Evolutionary conservation across 2,113 vertebrate genomes (phyloP), one percentile per base, ranked within the genome.

Genomic region (Psittacara wagleri): DNA sequence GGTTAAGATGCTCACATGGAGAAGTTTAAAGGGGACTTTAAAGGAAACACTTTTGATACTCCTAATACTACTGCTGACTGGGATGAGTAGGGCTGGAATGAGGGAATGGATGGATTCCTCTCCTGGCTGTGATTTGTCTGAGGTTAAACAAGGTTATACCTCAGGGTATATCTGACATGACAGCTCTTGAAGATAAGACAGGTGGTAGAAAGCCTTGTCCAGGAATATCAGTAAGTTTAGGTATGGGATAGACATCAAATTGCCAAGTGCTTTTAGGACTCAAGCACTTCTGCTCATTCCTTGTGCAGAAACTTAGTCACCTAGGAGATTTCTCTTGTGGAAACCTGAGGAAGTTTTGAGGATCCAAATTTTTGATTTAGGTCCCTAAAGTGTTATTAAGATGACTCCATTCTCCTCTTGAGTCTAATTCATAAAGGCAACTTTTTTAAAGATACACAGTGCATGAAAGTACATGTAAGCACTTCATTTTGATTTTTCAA

Each of bases 101-200:
- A 85, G 4, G 16, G 33, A 63, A 88, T 33, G 23, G 43, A 31
- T 44, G 33, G 8, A 11, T 75, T 66, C 49, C 74, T 11, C 28
- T 67, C 18, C 54, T 39, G 39, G 20, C 8, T 77, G 25, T 41
- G 54, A 28, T 59, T 72, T 59, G 6, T 20, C 12, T 55, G 48
- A 82, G 49, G 7, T 57, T 72, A 55, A 46, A 44, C 5, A 39
- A 39, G 33, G 33, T 35, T 35, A 59, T 35, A 35, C n/a, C 18
- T 79, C 0, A 0, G 25, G 4, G 4, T 67, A 3, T 25, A 55
- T 59, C 23, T 77, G 41, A 63, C 4, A 19, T 0, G 0, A 64
- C 17, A 66, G 41, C 9, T 74, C 51, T 49, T 41, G 29, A 77
- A 88, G 12, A 37, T 31, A 68, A 83, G 39, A 44, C 25, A 41